Base-by-base conservation (phyloP, 2,888 invertebrate genomes). In the Metallyticus violacea region DNA sequence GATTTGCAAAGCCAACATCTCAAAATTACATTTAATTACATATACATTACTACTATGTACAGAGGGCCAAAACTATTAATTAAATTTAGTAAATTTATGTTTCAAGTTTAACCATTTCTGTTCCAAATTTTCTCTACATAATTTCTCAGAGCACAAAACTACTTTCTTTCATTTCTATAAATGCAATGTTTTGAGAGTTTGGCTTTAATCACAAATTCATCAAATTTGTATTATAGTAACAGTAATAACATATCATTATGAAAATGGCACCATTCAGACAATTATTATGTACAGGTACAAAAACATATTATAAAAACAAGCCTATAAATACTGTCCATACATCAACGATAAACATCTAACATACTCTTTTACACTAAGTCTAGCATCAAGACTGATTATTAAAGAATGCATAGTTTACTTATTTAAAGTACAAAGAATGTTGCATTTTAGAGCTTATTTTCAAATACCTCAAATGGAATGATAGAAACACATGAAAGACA, bases 251-350 rank as follows among this genome's bases (percentile, higher is more conserved):
- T 62, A 62, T 62, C 40, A 62, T 22, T 62, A 62, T 62, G 40
- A 62, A 83, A 83, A 83, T 83, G 83, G 83, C 83, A 83, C 83
- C 77, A 83, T 83, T 83, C 77, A 83, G 25, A 62, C 76, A 29
- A 82, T 77, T 83, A 77, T 7, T 83, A 83, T 83, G 77, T 83
- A 83, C 83, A 83, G 83, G 83, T 83, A 83, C 83, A 83, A 83
- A 83, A 77, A 28, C 77, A n/a, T 15, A 83, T 83, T 28, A 83
- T 28, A 83, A 83, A 77, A 77, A 77, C 76, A 77, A 28, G 27
- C 28, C 28, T 83, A 83, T 83, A 83, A 83, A 83, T 83, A 83
- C 83, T 83, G 83, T 83, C 77, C 83, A 83, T 77, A 77, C 22
- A 25, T 77, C 81, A 81, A 81, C 77, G 76, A 83, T 83, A 77